These are phyloP conservation scores for Diarsia dahlii DNA, from an alignment of 2,888 invertebrate species.

Conservation along the genomic window DNA sequence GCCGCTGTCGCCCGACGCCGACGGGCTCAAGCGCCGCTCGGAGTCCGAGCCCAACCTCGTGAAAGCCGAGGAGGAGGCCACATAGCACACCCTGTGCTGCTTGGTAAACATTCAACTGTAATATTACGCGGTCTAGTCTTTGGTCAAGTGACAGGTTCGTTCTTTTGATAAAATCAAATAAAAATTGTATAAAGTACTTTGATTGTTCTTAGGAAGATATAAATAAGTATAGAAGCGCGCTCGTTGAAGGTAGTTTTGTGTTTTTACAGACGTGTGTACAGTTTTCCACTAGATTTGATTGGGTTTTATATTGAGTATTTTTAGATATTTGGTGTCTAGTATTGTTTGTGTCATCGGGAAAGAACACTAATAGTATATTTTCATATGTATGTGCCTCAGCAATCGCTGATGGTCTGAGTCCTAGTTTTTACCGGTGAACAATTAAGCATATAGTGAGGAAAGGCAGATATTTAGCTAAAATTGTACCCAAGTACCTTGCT, in stretches of 20 bases:
- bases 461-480: constrained; percentile 38
- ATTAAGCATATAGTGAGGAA: constrained; percentile 22
- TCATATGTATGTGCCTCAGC: constrained; percentile 28
- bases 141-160: constrained; percentile 54
- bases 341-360: constrained; percentile 30
- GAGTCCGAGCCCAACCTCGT: constrained; percentile 92
- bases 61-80: constrained; percentile 85
- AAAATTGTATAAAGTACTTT: constrained; percentile 44
- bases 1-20: constrained; percentile 79
- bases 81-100: constrained; percentile 72
- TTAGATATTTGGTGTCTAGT: constrained; percentile 33
- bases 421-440: constrained; percentile 26
- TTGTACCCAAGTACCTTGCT: constrained; percentile 55
- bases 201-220: constrained; percentile 37
- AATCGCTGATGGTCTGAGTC: constrained; percentile 4
- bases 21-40: constrained; percentile 90
- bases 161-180: constrained; percentile 55
- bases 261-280: constrained; percentile 45
- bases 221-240: constrained; percentile 45
- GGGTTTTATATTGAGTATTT: constrained; percentile 48
- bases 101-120: constrained; percentile 57
- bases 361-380: constrained; percentile 29
- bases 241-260: constrained; percentile 38
- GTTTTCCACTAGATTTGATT: constrained; percentile 49
- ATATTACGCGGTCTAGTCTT: constrained; percentile 61